phyloP scores from a whole-genome alignment of 2,797 vertebrate genomes.

The Urosaurus nigricauda region DNA sequence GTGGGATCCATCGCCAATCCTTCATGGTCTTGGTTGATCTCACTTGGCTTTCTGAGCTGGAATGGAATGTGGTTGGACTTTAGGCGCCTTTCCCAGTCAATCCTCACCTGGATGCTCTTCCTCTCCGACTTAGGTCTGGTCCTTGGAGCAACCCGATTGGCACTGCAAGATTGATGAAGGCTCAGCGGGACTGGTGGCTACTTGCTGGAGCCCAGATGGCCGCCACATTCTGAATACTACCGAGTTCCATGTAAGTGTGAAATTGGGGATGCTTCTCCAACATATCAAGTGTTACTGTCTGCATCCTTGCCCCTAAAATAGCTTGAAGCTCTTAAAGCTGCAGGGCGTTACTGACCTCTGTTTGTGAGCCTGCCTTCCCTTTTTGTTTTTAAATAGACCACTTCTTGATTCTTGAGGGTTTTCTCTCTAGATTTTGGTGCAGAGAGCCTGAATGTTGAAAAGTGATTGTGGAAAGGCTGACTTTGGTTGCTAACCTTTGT shows the following conservation, averaged over 20 bases:
- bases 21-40: conserved; percentile 75
- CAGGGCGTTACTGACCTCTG: conserved; percentile 62
- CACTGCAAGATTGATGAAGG: conserved; percentile 98
- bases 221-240: conserved; percentile 99
- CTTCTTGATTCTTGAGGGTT: rapidly evolving
- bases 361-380: conserved; percentile 18
- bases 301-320: conserved; percentile 83
- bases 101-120: rapidly evolving
- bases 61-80: neutral
- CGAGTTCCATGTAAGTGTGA: conserved; percentile 95
- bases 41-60: conserved; percentile 16
- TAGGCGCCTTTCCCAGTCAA: rapidly evolving
- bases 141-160: conserved; percentile 95
- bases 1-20: conserved; percentile 86
- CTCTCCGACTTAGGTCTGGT: conserved; percentile 90
- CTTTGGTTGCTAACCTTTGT: rapidly evolving
- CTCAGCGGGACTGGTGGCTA: conserved; percentile 93
- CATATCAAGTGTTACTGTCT: conserved; percentile 85
- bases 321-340: conserved; percentile 70
- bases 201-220: conserved; percentile 97
- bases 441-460: neutral
- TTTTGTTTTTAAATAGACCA: conserved; percentile 1
- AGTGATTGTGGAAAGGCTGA: neutral
- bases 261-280: conserved; percentile 62
- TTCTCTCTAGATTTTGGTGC: neutral